These are phyloP conservation scores for Brachyptera putata DNA, from an alignment of 2,888 invertebrate species.

Conservation along the genomic window DNA sequence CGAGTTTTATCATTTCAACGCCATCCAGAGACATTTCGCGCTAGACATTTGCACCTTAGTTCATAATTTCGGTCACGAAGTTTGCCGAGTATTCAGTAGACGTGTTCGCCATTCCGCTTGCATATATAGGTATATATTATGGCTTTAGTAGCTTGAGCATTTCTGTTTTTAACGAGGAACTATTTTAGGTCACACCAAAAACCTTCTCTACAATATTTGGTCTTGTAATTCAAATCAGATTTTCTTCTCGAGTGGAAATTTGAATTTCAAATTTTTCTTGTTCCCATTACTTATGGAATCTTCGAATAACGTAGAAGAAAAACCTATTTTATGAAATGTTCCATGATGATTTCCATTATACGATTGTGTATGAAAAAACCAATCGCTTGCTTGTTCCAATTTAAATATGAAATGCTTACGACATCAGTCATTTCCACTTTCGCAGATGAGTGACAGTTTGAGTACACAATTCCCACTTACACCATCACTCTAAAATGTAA, in stretches of 20 bases:
- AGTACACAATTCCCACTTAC: too few relatives aligned
- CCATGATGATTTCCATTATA: background rate
- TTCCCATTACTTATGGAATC: slow-evolving; percentile 23
- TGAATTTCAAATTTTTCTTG: slow-evolving; percentile 27
- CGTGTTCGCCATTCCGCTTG: slow-evolving; percentile 4
- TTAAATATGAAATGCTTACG: too few relatives aligned
- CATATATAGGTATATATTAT: slow-evolving; percentile 19
- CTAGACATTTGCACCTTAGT: slow-evolving; percentile 19
- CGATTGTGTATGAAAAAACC: too few relatives aligned
- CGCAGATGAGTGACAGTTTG: too few relatives aligned
- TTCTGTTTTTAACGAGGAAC: slow-evolving; percentile 22
- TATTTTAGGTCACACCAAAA: slow-evolving; percentile 21
- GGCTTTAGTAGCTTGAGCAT: slow-evolving; percentile 4
- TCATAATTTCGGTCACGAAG: slow-evolving; percentile 20
- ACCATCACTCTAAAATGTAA: too few relatives aligned
- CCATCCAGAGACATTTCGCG: slow-evolving; percentile 8
- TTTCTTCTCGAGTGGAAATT: slow-evolving; percentile 26
- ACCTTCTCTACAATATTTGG: slow-evolving; percentile 13
- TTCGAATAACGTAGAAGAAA: slow-evolving; percentile 12
- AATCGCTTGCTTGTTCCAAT: too few relatives aligned
- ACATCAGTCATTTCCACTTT: too few relatives aligned
- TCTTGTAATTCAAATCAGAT: slow-evolving; percentile 20
- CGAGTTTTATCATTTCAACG: slow-evolving; percentile 18
- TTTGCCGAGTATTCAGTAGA: slow-evolving; percentile 19
- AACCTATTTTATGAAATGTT: slow-evolving; percentile 2